A percentile compares a stretch with the other conserved stretches of the same genome.
These are phyloP conservation scores for Suillia variegata DNA, from an alignment of 2,888 invertebrate species.

Conservation along the genomic window DNA sequence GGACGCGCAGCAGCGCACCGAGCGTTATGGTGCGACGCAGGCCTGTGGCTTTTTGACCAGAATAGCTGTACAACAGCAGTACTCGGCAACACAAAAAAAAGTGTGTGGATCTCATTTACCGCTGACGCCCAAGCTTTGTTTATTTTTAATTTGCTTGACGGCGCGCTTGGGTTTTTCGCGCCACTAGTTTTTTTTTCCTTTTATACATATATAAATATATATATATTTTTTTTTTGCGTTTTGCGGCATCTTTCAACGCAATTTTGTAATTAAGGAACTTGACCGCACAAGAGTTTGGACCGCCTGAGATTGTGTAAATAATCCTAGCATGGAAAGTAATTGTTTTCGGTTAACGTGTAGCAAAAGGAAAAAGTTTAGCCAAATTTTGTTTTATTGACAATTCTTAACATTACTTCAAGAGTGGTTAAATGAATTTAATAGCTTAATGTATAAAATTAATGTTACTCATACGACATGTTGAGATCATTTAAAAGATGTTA, in stretches of 20 bases:
- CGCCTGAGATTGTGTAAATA: background rate
- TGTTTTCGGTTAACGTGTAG: too few species aligned
- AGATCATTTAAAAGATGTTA: too few species aligned
- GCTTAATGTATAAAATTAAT: too few species aligned
- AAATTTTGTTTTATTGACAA: too few species aligned
- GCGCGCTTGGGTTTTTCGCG: background rate
- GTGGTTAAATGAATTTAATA: too few species aligned
- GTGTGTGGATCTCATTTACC: background rate
- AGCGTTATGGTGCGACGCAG: too few species aligned
- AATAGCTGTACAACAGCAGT: too few species aligned
- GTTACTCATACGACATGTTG: too few species aligned
- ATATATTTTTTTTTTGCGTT: slow-evolving; percentile 21
- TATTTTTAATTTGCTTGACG: slow-evolving; percentile 48
- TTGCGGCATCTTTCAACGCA: slow-evolving; percentile 35
- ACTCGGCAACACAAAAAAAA: background rate
- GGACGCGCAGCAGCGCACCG: background rate
- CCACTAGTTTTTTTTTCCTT: too few species aligned
- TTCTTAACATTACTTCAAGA: too few species aligned
- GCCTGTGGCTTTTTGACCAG: background rate
- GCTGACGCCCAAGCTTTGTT: slow-evolving; percentile 40
- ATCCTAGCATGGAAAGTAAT: slow-evolving; percentile 6
- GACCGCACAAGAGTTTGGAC: slow-evolving; percentile 42
- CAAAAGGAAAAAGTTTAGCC: too few species aligned
- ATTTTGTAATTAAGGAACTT: slow-evolving; percentile 58
- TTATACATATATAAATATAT: too few species aligned